Evolutionary conservation across 2,113 vertebrate genomes (phyloP).

Genomic region (Atherinomorus stipes): DNA sequence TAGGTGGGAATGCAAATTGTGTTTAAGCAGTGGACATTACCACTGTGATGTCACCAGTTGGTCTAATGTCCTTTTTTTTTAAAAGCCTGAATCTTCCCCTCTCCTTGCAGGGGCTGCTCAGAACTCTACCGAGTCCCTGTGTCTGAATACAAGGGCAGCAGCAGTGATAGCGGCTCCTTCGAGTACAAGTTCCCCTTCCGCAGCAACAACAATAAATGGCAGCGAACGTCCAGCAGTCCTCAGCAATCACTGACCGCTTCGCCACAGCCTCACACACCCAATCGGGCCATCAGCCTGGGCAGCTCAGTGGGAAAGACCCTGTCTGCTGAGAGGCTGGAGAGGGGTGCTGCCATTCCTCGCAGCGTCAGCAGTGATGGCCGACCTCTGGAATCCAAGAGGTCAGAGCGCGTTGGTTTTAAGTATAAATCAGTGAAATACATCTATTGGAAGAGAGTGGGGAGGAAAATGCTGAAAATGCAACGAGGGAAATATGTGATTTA

Average conservation of each 20-base stretch:
- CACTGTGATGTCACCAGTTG: not conserved
- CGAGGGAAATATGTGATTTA: slow-evolving; percentile 14
- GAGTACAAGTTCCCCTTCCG: slow-evolving; percentile 99
- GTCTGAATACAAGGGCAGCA: slow-evolving; percentile 93
- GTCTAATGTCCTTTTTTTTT: not conserved
- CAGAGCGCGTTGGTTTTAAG: not conserved
- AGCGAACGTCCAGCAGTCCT: slow-evolving; percentile 90
- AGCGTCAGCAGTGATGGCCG: slow-evolving; percentile 98
- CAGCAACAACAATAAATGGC: slow-evolving; percentile 98
- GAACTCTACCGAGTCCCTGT: slow-evolving; percentile 94
- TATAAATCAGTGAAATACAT: not conserved
- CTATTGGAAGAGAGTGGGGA: not conserved
- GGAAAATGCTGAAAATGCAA: no score
- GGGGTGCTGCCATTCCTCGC: slow-evolving; percentile 91
- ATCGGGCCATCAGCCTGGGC: slow-evolving; percentile 84
- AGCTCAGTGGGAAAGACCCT: slow-evolving; percentile 90
- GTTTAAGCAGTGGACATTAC: not conserved
- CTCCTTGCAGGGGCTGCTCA: slow-evolving; percentile 89
- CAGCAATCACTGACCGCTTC: slow-evolving; percentile 91
- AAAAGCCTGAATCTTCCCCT: not conserved
- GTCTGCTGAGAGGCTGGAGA: slow-evolving; percentile 88
- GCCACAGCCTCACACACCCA: slow-evolving; percentile 85
- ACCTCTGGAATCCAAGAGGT: slow-evolving; percentile 92
- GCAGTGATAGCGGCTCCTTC: slow-evolving; percentile 89
- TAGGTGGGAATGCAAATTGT: slow-evolving; percentile 63